Evolutionary conservation across 2,888 invertebrate species (phyloP).

Genomic region (Drosophila meridiana): DNA sequence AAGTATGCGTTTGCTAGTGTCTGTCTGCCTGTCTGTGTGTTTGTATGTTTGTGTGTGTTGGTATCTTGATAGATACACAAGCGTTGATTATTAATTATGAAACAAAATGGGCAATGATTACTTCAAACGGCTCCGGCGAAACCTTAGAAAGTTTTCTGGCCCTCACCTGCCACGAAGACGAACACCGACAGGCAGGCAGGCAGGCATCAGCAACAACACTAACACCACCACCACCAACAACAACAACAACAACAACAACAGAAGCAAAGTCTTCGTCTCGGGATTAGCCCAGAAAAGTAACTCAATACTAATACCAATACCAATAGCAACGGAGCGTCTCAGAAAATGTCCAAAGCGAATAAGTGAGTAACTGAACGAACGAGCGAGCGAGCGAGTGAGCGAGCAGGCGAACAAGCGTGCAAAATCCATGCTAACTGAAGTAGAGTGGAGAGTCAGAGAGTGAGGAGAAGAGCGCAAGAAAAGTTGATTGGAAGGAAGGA

Average conservation of each 20-base stretch:
- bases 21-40: neutral
- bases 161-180: conserved; percentile 40
- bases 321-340: conserved; percentile 45
- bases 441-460: conserved; percentile 15
- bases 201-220: neutral
- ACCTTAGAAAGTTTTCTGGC: conserved; percentile 65
- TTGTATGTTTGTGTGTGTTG: conserved; percentile 12
- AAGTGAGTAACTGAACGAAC: conserved; percentile 32
- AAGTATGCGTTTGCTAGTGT: conserved; percentile 3
- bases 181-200: conserved; percentile 11
- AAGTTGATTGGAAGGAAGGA: conserved; percentile 5
- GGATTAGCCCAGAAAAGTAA: conserved; percentile 66
- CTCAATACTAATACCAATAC: conserved; percentile 62
- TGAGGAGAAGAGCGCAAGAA: conserved; percentile 16
- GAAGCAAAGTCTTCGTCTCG: conserved; percentile 38
- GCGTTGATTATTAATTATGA: conserved; percentile 74
- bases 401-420: conserved; percentile 61
- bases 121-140: conserved; percentile 61
- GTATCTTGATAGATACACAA: conserved; percentile 57
- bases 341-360: conserved; percentile 52
- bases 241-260: conserved; percentile 2
- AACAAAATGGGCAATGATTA: conserved; percentile 65
- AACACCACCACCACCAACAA: neutral
- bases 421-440: conserved; percentile 63
- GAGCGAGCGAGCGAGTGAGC: conserved; percentile 20